Evolutionary conservation across 2,888 invertebrate species (phyloP), one percentile per base, ranked within the genome.

Genomic region (Monoplex corrugatus): DNA sequence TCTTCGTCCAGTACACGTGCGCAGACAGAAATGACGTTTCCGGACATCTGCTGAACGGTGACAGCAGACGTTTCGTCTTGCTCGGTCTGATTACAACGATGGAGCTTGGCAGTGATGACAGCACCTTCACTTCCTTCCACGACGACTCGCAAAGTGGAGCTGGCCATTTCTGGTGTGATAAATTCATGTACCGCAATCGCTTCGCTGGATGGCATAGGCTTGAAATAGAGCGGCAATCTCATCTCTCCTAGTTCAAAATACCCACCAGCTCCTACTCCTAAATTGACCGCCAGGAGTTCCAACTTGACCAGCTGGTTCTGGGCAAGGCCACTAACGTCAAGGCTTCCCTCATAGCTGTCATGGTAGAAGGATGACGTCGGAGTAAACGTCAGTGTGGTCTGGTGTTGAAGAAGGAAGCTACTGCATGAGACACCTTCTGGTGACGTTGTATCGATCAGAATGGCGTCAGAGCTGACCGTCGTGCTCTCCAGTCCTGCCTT

Each of bases 401-500:
- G 32, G 2, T 35, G 35, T 32, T 45, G 68, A 19, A 68, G 13
- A 28, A 35, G 44, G 50, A 38, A 91, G 28, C 82, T 10, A 10
- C 50, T 3, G 75, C 92, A 93, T 6, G 1, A 68, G 40, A 91
- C 85, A 13, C 89, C 92, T 68, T 82, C 35, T 16, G 93, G 91
- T 2, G 92, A 89, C 16, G 92, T 90, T 10, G 72, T 38, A 88
- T 93, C 93, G 57, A 93, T 87, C 38, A 83, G 19, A 3, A 91
- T 78, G 2, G 89, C 75, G 2, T 83, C 80, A 2, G 93, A 92
- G 38, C 35, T 23, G 0, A 88, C 89, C 16, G 86, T 57, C 8
- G 57, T 35, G 86, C 92, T 93, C 44, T 87, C 78, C 85, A 91
- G 91, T n/a, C 93, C 92, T 19, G 92, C 92, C 3, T 89, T 86